Evolutionary conservation across 2,888 invertebrate species (phyloP).

Genomic region (Calameuta pallipes): DNA sequence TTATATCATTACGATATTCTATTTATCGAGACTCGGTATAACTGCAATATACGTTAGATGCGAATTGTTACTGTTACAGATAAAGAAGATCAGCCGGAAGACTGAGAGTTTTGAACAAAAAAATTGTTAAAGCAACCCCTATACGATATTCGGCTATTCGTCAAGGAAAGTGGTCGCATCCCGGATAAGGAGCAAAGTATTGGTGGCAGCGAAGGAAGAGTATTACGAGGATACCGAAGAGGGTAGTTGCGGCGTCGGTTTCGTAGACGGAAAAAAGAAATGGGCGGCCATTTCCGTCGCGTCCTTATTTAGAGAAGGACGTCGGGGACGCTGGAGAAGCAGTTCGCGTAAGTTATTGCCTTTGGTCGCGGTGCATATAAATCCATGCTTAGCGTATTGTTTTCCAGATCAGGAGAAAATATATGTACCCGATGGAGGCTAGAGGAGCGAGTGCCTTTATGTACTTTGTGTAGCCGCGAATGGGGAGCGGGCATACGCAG

Average conservation of each 20-base stretch:
- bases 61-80: neutral
- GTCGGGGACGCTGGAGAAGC: conserved; percentile 49
- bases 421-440: conserved; percentile 50
- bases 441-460: conserved; percentile 44
- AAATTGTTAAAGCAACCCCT: neutral
- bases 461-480: conserved; percentile 43
- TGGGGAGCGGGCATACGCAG: conserved; percentile 24
- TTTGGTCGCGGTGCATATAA: conserved; percentile 57
- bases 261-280: conserved; percentile 45
- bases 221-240: neutral
- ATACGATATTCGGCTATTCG: neutral
- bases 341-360: conserved; percentile 61
- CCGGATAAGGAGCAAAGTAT: neutral
- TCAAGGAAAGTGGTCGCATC: neutral
- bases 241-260: neutral
- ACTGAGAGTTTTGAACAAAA: neutral
- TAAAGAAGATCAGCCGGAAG: neutral
- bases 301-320: conserved; percentile 61
- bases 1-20: neutral
- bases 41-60: neutral
- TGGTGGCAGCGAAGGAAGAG: neutral
- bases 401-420: conserved; percentile 66
- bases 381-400: conserved; percentile 63
- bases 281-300: conserved; percentile 59
- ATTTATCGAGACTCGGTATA: neutral